A percentile compares a stretch with the other conserved stretches of the same genome.
Conservation (phyloP, 2,888 invertebrate genomes). For the Lasioglossum oenotherae region DNA sequence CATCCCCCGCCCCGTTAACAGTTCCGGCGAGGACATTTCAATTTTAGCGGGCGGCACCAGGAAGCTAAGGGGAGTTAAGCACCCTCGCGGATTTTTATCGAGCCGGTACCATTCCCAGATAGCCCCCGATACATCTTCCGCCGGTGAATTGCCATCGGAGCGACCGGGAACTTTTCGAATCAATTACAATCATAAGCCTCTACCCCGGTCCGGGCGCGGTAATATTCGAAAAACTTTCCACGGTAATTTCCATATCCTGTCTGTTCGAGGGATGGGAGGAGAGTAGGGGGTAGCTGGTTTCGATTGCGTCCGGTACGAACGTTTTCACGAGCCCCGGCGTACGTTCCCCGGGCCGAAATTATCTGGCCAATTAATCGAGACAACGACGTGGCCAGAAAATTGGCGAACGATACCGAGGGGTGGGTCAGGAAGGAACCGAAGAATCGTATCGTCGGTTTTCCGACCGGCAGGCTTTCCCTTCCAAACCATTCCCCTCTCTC, state of each 20-base stretch:
- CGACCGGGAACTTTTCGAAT: conserved; percentile 11
- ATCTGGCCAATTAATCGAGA: conserved; percentile 62
- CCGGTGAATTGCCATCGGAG: conserved; percentile 9
- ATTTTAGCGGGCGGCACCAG: neutral
- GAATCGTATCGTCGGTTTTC: conserved; percentile 52
- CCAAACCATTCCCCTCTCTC: neutral
- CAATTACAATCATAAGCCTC: conserved; percentile 9
- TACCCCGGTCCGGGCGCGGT: neutral
- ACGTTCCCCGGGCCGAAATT: conserved; percentile 24
- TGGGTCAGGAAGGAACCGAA: conserved; percentile 34
- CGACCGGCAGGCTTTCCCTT: neutral
- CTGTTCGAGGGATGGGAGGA: neutral
- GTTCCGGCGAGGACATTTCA: neutral
- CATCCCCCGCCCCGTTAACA: neutral
- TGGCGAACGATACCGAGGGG: conserved; percentile 36
- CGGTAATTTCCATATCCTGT: conserved; percentile 8
- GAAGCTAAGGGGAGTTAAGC: neutral
- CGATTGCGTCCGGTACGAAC: conserved; percentile 4
- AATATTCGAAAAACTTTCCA: neutral
- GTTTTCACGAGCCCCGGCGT: neutral
- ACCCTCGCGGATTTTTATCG: neutral
- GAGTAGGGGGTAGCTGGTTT: neutral
- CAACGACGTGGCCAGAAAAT: conserved; percentile 50
- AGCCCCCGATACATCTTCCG: conserved; percentile 33
- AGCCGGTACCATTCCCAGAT: conserved; percentile 35